Conservation (phyloP, 2,888 invertebrate genomes). For the Heliconius cydno region DNA sequence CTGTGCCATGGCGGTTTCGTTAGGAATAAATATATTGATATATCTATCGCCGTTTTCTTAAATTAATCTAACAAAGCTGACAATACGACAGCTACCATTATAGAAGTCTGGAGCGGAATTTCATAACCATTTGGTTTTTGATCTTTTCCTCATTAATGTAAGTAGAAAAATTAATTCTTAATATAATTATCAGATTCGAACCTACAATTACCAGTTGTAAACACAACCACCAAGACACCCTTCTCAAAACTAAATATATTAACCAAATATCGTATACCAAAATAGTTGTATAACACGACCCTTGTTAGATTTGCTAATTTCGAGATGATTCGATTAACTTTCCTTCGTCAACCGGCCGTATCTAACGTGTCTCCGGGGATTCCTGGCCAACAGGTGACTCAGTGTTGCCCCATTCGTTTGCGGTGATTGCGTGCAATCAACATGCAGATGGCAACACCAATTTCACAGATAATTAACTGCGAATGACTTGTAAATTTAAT, state of each 20-base stretch:
- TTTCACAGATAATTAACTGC: conserved; percentile 50
- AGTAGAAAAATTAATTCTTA: no score
- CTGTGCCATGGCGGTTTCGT: no score
- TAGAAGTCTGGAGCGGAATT: no score
- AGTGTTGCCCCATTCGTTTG: conserved; percentile 50
- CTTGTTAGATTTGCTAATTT: conserved; percentile 33
- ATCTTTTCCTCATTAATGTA: no score
- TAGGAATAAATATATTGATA: no score
- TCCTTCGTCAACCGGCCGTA: conserved; percentile 41
- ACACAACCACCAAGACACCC: background rate
- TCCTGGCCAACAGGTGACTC: conserved; percentile 53
- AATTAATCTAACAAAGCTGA: no score
- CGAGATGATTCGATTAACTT: conserved; percentile 48
- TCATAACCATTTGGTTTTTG: no score
- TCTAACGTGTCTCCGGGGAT: conserved; percentile 52
- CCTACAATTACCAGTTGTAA: background rate
- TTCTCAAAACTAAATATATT: background rate
- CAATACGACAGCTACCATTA: no score
- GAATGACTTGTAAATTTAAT: conserved; percentile 41
- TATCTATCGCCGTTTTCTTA: no score
- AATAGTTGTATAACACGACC: conserved; percentile 19
- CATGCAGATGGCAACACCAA: conserved; percentile 52
- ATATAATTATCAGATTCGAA: background rate
- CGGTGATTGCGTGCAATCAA: conserved; percentile 52
- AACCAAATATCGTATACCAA: background rate